A percentile compares a stretch with the other conserved stretches of the same genome.
These are phyloP conservation scores for Hippolais icterina DNA, from an alignment of 2,113 vertebrate genomes.

Conservation along the genomic window DNA sequence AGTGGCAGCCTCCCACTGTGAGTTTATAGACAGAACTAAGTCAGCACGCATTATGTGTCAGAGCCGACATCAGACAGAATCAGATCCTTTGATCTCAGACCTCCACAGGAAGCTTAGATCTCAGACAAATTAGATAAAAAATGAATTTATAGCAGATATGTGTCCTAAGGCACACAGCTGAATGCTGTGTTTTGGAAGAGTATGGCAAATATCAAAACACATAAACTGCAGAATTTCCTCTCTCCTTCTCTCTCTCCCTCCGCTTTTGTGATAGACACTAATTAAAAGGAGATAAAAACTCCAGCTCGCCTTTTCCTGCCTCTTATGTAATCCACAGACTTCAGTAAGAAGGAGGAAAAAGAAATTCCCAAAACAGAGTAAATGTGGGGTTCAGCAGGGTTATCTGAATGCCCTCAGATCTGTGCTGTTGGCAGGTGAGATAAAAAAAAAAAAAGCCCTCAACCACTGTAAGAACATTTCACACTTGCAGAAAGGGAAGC, in stretches of 20 bases:
- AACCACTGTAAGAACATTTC: not conserved
- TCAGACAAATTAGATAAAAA: slow-evolving; percentile 98
- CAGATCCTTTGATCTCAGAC: slow-evolving; percentile 94
- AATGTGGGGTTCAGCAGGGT: not conserved
- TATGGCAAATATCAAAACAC: slow-evolving; percentile 76
- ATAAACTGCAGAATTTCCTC: slow-evolving; percentile 72
- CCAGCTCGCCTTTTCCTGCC: not conserved
- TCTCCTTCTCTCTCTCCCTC: slow-evolving; percentile 27
- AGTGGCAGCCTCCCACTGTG: slow-evolving; percentile 81
- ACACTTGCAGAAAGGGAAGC: not conserved
- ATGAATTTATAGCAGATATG: slow-evolving; percentile 94
- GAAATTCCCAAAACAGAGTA: not conserved
- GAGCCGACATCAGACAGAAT: slow-evolving; percentile 95
- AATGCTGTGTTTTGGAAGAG: slow-evolving; percentile 75
- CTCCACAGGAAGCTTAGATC: slow-evolving; percentile 95
- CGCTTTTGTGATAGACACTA: slow-evolving; percentile 62
- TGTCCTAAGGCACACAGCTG: slow-evolving; percentile 82
- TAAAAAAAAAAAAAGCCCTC: not conserved
- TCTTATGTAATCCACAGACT: slow-evolving; percentile 55
- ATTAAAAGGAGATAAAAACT: slow-evolving; percentile 67
- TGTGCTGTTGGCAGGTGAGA: not conserved
- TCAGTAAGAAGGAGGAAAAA: not conserved
- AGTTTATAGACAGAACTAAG: slow-evolving; percentile 90
- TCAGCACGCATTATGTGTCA: slow-evolving; percentile 94
- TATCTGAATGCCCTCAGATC: not conserved